phyloP scores from a whole-genome alignment of 1,140 invertebrate species.

The Ips nitidus region DNA sequence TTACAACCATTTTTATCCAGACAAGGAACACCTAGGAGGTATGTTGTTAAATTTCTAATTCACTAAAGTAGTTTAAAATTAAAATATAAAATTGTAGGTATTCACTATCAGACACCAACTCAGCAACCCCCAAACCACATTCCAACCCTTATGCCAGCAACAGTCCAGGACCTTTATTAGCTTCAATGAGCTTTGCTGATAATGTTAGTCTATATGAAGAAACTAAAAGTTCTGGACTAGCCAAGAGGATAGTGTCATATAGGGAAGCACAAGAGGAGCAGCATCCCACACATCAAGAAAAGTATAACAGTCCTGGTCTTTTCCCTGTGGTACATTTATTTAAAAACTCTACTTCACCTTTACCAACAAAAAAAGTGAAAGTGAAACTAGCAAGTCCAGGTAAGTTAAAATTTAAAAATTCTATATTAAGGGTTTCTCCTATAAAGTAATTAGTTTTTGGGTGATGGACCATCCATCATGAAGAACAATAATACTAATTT shows the following conservation, averaged over 20 bases:
- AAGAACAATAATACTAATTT: too few relatives aligned
- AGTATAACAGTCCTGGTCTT: constrained; percentile 48
- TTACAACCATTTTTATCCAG: constrained; percentile 23
- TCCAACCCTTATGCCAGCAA: constrained; percentile 16
- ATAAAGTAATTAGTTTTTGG: too few relatives aligned
- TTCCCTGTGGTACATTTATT: constrained; percentile 49
- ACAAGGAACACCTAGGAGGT: constrained; percentile 36
- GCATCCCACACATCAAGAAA: constrained; percentile 40
- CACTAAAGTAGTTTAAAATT: constrained; percentile 2
- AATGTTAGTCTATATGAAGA: constrained; percentile 51
- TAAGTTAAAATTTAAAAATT: constrained; percentile 27
- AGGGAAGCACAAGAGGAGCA: constrained; percentile 44
- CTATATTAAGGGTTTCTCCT: too few relatives aligned
- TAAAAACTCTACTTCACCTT: constrained; percentile 45
- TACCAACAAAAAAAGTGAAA: constrained; percentile 45
- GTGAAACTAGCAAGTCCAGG: constrained; percentile 53
- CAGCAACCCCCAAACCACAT: constrained; percentile 13
- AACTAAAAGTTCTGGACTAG: constrained; percentile 54
- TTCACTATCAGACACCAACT: constrained; percentile 40
- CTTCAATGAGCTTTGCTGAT: constrained; percentile 42
- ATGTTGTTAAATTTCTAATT: constrained; percentile 10
- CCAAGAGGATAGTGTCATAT: constrained; percentile 53
- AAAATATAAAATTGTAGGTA: constrained; percentile 35
- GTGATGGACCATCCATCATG: too few relatives aligned
- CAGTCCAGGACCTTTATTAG: constrained; percentile 43